Percentiles rank a stretch among this genome's conserved stretches.
Evolutionary conservation across 2,888 invertebrate genomes (phyloP).

Genomic region (Mythimna loreyi): DNA sequence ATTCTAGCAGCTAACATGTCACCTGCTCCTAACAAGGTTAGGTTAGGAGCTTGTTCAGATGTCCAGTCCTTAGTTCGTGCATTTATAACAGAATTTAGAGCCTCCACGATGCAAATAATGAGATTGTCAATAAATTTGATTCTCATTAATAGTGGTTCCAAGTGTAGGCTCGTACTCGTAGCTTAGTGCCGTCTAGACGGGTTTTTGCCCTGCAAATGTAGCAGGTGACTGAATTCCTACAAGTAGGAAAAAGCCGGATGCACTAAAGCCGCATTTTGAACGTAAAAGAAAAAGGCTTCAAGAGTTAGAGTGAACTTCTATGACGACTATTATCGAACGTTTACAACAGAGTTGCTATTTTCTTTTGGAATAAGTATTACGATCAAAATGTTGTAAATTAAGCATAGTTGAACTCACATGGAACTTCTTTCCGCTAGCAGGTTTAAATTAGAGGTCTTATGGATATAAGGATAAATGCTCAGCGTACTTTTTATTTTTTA

Average conservation of each 20-base stretch:
- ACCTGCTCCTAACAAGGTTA: conserved; percentile 32
- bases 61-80: background rate
- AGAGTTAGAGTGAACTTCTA: conserved; percentile 47
- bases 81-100: conserved; percentile 34
- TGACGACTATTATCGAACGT: conserved; percentile 22
- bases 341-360: background rate
- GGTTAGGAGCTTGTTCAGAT: conserved; percentile 27
- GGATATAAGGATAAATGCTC: conserved; percentile 24
- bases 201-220: conserved; percentile 79
- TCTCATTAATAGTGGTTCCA: conserved; percentile 64
- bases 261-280: conserved; percentile 51
- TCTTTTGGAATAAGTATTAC: background rate
- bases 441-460: conserved; percentile 6
- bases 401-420: background rate
- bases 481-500: too few relatives aligned
- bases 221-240: conserved; percentile 77
- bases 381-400: background rate
- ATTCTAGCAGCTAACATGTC: conserved; percentile 40
- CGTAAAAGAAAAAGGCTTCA: conserved; percentile 26
- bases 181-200: conserved; percentile 82
- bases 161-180: conserved; percentile 70
- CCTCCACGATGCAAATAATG: conserved; percentile 61
- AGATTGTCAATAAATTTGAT: conserved; percentile 72
- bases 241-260: conserved; percentile 65
- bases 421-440: background rate